Percentiles rank a stretch among this genome's conserved stretches.
These are phyloP conservation scores for Typhlomys cinereus DNA, from an alignment of 2,113 vertebrate genomes.

Conservation along the genomic window DNA sequence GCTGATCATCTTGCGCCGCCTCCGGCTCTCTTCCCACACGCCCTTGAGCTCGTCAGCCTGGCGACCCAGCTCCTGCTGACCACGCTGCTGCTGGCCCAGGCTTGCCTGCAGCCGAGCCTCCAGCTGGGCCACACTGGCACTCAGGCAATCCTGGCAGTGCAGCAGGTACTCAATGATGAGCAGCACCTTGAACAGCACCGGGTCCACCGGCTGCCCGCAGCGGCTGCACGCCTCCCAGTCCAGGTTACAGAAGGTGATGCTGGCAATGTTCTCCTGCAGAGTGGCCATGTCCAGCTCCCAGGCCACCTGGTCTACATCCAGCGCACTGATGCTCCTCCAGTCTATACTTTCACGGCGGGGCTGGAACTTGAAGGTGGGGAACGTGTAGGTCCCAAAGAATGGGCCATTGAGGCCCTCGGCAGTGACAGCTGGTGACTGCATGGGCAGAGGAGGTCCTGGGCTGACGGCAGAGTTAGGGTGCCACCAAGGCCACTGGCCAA, in stretches of 20 bases:
- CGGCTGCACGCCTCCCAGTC: no score
- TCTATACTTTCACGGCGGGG: slow-evolving; percentile 75
- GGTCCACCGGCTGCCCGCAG: no score
- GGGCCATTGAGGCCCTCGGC: neutral
- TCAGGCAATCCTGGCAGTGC: slow-evolving; percentile 86
- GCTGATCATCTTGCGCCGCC: slow-evolving; percentile 83
- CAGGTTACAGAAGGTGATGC: no score
- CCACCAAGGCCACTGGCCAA: slow-evolving; percentile 41
- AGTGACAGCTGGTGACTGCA: neutral
- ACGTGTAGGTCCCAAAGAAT: neutral
- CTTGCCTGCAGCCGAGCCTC: slow-evolving; percentile 77
- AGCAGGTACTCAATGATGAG: slow-evolving; percentile 87
- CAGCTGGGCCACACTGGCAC: slow-evolving; percentile 69
- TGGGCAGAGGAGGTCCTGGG: slow-evolving; percentile 1
- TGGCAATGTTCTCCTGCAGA: no score
- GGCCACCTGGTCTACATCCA: slow-evolving; percentile 85
- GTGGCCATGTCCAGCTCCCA: slow-evolving; percentile 83
- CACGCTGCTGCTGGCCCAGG: slow-evolving; percentile 56
- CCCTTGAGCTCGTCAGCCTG: slow-evolving; percentile 74
- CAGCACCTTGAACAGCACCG: slow-evolving; percentile 83
- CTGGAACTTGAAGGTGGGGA: slow-evolving; percentile 83
- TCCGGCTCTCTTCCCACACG: slow-evolving; percentile 81
- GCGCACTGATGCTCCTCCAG: slow-evolving; percentile 83
- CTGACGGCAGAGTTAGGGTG: neutral
- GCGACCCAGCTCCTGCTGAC: slow-evolving; percentile 73